These are phyloP conservation scores for Synchiropus splendidus DNA, from an alignment of 2,113 vertebrate species.

Conservation along the genomic window DNA sequence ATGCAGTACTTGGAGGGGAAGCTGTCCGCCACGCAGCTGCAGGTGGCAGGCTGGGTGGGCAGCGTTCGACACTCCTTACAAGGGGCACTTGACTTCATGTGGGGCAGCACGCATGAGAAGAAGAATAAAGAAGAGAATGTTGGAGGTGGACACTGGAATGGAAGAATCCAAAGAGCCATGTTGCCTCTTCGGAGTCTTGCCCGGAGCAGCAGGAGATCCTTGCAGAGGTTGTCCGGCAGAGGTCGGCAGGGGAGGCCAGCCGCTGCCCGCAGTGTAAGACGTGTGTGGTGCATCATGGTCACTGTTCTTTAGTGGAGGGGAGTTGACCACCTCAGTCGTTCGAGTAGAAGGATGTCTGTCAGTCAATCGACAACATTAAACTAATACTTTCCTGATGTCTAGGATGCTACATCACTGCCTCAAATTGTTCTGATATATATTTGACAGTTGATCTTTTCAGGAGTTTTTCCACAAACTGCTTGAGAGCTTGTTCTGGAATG, in stretches of 20 bases:
- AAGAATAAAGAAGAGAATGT: conserved; percentile 37
- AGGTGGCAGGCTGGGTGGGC: conserved; percentile 81
- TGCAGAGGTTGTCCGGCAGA: conserved; percentile 72
- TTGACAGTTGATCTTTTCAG: too few relatives aligned
- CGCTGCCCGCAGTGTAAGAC: conserved; percentile 75
- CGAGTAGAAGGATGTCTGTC: too few relatives aligned
- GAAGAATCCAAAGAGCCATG: conserved; percentile 74
- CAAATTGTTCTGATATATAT: too few relatives aligned
- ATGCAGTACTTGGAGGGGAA: conserved; percentile 92
- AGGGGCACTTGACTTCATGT: conserved; percentile 76
- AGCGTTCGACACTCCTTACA: conserved; percentile 78
- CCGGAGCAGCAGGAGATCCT: conserved; percentile 75
- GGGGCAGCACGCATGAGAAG: conserved; percentile 47
- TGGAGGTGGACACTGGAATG: conserved; percentile 20
- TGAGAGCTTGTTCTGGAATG: too few relatives aligned
- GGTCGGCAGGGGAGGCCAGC: conserved; percentile 72
- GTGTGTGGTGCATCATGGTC: neutral
- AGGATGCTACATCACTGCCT: too few relatives aligned
- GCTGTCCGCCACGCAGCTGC: conserved; percentile 77
- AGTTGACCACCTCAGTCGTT: neutral
- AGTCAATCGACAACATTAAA: too few relatives aligned
- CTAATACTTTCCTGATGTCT: too few relatives aligned
- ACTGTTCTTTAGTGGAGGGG: neutral
- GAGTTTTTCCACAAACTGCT: too few relatives aligned
- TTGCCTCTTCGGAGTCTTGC: conserved; percentile 81